Percentiles rank a stretch among this genome's conserved stretches.
phyloP scores from a whole-genome alignment of 35 echinoderm and acorn worm genomes.

The Lytechinus variegatus region DNA sequence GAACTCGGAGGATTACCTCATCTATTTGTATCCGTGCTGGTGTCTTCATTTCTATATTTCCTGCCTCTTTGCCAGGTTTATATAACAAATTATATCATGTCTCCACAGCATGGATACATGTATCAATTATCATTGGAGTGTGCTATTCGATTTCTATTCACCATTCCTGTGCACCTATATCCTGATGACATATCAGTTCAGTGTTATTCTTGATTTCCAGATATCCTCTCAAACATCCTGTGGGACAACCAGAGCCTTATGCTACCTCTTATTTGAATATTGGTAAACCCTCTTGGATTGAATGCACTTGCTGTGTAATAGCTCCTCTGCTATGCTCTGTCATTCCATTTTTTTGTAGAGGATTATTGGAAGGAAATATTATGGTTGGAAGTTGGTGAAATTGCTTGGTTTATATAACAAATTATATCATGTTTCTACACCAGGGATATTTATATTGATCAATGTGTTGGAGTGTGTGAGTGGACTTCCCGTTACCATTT shows the following conservation, averaged over 20 bases:
- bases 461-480: neutral
- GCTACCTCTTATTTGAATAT: neutral
- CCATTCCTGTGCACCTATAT: no score
- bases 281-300: neutral
- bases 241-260: neutral
- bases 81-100: neutral
- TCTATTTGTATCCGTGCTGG: neutral
- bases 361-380: no score
- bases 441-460: no score
- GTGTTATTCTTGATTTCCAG: no score
- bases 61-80: neutral
- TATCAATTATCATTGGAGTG: no score
- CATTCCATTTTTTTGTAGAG: no score
- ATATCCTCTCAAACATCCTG: neutral
- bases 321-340: no score
- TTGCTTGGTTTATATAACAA: neutral
- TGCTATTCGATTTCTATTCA: no score
- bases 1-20: neutral
- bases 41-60: neutral
- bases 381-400: no score
- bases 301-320: neutral
- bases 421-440: no score
- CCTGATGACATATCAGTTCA: no score
- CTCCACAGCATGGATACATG: neutral
- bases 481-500: neutral